Evolutionary conservation across 2,113 vertebrate species (phyloP).

Genomic region (Odocoileus virginianus): DNA sequence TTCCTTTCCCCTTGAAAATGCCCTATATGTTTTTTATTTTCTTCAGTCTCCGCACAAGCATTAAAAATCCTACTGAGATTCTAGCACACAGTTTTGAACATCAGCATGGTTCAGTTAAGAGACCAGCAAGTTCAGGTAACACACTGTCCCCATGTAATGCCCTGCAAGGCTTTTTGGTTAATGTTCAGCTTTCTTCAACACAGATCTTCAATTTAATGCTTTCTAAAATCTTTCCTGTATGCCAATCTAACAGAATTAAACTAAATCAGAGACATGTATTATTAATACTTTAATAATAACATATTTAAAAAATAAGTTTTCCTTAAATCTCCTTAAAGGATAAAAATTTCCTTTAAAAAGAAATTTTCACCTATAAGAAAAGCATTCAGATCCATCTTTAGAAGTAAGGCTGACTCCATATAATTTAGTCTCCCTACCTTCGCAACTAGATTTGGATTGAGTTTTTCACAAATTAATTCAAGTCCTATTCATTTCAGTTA

Average conservation of each 20-base stretch:
- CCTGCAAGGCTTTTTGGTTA: not conserved
- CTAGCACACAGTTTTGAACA: not conserved
- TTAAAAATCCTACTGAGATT: not conserved
- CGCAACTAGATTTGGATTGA: not conserved
- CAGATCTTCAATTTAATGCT: not conserved
- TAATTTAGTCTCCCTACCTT: not conserved
- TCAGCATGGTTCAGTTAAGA: not conserved
- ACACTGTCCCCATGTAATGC: not conserved
- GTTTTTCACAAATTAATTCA: not conserved
- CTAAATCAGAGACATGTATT: not conserved
- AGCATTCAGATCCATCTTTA: not conserved
- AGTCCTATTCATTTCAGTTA: not conserved
- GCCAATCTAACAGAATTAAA: not conserved
- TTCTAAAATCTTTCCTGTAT: not conserved
- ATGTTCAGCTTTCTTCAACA: not conserved
- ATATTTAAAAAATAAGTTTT: not conserved
- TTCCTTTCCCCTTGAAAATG: slow-evolving; percentile 18
- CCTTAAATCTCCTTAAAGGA: not conserved
- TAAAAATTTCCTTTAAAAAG: not conserved
- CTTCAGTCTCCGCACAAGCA: not conserved
- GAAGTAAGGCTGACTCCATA: not conserved
- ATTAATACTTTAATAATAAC: not conserved
- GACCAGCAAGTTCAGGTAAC: not conserved
- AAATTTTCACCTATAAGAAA: not conserved
- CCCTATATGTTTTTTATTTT: not conserved